Evolutionary conservation across 37 sponge, comb jelly and placozoan species (phyloP).

Genomic region (Cladorhizidae sp.): DNA sequence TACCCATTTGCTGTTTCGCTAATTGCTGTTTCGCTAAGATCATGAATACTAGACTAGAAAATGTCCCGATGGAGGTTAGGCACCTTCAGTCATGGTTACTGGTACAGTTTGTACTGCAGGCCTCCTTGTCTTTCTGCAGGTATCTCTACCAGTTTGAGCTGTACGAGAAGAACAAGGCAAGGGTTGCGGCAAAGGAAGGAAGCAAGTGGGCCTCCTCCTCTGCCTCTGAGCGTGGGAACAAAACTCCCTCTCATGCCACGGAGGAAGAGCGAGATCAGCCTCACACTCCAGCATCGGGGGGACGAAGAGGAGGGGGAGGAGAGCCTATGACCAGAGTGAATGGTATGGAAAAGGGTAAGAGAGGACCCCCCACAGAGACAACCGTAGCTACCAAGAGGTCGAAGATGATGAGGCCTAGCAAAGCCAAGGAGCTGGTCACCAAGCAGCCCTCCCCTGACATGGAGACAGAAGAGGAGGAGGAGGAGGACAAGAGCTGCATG

Average conservation of each 20-base stretch:
- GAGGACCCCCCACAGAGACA: background rate
- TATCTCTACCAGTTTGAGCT: conserved; percentile 62
- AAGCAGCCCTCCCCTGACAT: background rate
- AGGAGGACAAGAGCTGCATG: background rate
- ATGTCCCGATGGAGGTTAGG: too few species aligned
- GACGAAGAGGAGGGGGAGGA: too few species aligned
- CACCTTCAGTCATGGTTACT: too few species aligned
- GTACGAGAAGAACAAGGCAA: conserved; percentile 34
- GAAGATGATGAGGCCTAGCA: background rate
- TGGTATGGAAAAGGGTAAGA: background rate
- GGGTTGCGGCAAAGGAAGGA: background rate
- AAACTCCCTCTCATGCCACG: too few species aligned
- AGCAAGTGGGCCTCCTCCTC: background rate
- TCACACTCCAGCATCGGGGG: too few species aligned
- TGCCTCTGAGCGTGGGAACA: too few species aligned
- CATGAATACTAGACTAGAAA: too few species aligned
- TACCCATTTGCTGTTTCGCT: too few species aligned
- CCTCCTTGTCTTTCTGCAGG: conserved; percentile 24
- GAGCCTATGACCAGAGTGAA: background rate
- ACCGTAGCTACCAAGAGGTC: background rate
- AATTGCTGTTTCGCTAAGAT: too few species aligned
- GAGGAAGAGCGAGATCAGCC: too few species aligned
- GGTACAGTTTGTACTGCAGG: too few species aligned
- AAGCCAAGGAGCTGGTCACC: background rate
- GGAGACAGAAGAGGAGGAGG: conserved; percentile 5